These are phyloP conservation scores for Julus scanicus DNA, from an alignment of 2,888 invertebrate genomes.

Conservation along the genomic window DNA sequence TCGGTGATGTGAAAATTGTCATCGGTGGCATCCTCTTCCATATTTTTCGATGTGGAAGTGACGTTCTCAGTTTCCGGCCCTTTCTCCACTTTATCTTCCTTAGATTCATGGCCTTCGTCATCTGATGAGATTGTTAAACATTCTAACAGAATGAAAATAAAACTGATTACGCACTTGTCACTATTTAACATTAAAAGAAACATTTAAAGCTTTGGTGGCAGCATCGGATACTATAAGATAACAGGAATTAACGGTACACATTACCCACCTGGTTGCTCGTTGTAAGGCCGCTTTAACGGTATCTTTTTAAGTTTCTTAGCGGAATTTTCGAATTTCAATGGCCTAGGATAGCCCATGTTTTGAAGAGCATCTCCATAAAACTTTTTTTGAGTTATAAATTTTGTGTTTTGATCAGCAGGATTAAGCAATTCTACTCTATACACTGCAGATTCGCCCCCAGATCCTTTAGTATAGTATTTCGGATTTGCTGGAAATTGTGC, in stretches of 20 bases:
- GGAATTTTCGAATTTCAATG: neutral
- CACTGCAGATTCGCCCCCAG: neutral
- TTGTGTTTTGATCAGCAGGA: neutral
- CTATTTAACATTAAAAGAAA: too few species aligned
- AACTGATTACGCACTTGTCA: too few species aligned
- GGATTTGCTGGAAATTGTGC: slow-evolving; percentile 30
- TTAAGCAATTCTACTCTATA: neutral
- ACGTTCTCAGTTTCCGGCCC: neutral
- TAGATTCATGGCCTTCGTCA: slow-evolving; percentile 45
- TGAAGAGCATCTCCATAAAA: neutral
- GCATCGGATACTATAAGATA: neutral
- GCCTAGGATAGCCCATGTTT: neutral
- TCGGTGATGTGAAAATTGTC: neutral
- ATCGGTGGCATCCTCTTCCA: neutral
- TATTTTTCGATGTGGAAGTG: neutral
- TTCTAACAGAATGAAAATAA: slow-evolving; percentile 8
- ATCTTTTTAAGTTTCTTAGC: neutral
- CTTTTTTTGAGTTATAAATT: neutral
- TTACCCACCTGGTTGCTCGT: neutral
- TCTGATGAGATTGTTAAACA: slow-evolving; percentile 50
- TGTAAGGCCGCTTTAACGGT: neutral
- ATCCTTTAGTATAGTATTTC: neutral
- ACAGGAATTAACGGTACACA: neutral
- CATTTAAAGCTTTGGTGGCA: too few species aligned
- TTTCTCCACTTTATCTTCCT: neutral